Evolutionary conservation across 2,888 invertebrate species (phyloP), one percentile per base, ranked within the genome.

Genomic region (Halictus ligatus): DNA sequence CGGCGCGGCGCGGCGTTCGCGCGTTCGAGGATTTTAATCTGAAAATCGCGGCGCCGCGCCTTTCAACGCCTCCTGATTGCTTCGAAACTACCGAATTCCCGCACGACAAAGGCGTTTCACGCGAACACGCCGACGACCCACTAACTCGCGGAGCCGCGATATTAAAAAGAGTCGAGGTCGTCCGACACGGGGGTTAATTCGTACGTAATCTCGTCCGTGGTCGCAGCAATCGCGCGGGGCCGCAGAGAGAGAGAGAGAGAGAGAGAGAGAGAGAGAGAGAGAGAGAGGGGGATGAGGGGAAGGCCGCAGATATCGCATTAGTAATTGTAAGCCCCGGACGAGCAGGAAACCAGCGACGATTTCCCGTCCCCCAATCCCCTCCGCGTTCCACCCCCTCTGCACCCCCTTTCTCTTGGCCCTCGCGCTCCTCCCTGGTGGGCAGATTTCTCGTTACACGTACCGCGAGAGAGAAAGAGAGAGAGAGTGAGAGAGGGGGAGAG

Each of bases 241-340:
- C n/a, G 40, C 29, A n/a, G 12, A n/a, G 67, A 69, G 69, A 1
- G 21, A 18, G 35, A 3, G 35, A 21, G 67, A 35, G 21, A 18
- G 67, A 2, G 35, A 67, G 67, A 8, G 64, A 67, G 35, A 1
- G 21, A 1, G 69, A 1, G 21, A 18, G 21, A 8, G 35, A 21
- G 35, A 35, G 21, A 29, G 67, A 35, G 35, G 29, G 1, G 21
- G 4, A 8, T 40, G 69, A 21, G 10, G 40, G 40, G 12, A 10
- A 69, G 74, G 43, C 78, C 75, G 75, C 54, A 64, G 72, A 82
- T 71, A 71, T 82, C 75, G 78, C 78, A 69, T 81, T 81, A 78
- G 58, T 48, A 74, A 77, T 83, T 21, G 76, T 75, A 15, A 80
- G 76, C 76, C 50, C 25, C 43, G 35, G 64, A 35, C 35, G 75